Evolutionary conservation across 2,113 vertebrate genomes (phyloP).

Genomic region (Cardinalis cardinalis): DNA sequence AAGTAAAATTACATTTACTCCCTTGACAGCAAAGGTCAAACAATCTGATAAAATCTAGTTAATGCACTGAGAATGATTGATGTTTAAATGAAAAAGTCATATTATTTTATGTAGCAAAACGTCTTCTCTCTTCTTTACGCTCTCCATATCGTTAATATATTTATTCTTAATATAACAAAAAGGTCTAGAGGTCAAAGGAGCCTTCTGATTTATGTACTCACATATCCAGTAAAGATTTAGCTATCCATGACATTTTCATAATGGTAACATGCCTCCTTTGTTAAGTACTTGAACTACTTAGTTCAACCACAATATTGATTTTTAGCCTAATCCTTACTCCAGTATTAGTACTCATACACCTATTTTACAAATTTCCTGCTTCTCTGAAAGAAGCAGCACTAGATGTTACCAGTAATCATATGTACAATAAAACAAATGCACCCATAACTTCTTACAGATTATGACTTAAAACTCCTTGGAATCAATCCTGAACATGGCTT

Average conservation of each 20-base stretch:
- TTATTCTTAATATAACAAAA: background rate
- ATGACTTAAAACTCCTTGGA: background rate
- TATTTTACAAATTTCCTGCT: background rate
- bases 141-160: background rate
- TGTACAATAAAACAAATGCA: background rate
- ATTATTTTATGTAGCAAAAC: background rate
- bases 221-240: background rate
- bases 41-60: constrained; percentile 49
- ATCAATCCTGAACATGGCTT: background rate
- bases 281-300: background rate
- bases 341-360: background rate
- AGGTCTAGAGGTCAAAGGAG: background rate
- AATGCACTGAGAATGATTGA: constrained; percentile 36
- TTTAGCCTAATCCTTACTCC: background rate
- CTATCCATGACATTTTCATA: background rate
- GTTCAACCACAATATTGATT: background rate
- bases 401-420: background rate
- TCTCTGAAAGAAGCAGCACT: background rate
- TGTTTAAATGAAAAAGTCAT: constrained; percentile 30
- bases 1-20: constrained; percentile 62
- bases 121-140: background rate
- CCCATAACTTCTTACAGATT: background rate
- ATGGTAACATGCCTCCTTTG: background rate
- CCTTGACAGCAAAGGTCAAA: constrained; percentile 58
- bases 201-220: background rate